phyloP scores from a whole-genome alignment of 2,113 vertebrate genomes.

The Panthera uncia region DNA sequence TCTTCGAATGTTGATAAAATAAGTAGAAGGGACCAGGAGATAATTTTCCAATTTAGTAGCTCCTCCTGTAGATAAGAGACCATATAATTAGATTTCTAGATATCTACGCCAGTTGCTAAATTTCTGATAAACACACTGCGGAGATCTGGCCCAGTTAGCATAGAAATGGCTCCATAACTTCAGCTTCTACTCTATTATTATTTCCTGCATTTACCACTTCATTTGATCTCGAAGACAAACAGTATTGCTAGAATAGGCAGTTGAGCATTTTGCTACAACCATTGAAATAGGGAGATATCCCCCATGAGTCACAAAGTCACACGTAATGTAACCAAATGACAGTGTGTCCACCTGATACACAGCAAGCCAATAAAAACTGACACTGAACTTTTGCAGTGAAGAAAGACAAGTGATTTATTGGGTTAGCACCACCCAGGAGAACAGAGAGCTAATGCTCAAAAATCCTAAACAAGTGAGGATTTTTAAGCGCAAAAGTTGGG shows the following conservation, averaged over 20 bases:
- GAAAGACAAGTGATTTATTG: neutral
- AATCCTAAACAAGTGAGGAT: neutral
- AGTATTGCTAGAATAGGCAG: neutral
- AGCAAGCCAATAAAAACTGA: neutral
- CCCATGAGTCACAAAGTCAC: neutral
- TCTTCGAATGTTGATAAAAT: conserved; percentile 8
- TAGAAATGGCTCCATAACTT: conserved; percentile 58
- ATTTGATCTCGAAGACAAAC: conserved; percentile 1
- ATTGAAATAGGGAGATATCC: neutral
- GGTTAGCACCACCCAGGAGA: neutral
- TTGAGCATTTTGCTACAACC: neutral
- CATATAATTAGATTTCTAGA: neutral
- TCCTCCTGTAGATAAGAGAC: neutral
- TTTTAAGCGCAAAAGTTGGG: neutral
- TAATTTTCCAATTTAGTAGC: conserved; percentile 5
- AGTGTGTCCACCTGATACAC: neutral
- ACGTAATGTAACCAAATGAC: neutral
- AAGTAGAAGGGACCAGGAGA: neutral
- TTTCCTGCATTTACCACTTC: conserved; percentile 74
- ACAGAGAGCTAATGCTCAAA: neutral
- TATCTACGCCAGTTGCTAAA: neutral
- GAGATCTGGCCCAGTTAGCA: conserved; percentile 69
- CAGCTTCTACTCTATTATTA: conserved; percentile 58
- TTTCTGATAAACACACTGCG: conserved; percentile 46
- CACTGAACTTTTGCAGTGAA: neutral